These are phyloP conservation scores for Phrynosoma blainvillii DNA, from an alignment of 2,113 vertebrate species.

Conservation along the genomic window DNA sequence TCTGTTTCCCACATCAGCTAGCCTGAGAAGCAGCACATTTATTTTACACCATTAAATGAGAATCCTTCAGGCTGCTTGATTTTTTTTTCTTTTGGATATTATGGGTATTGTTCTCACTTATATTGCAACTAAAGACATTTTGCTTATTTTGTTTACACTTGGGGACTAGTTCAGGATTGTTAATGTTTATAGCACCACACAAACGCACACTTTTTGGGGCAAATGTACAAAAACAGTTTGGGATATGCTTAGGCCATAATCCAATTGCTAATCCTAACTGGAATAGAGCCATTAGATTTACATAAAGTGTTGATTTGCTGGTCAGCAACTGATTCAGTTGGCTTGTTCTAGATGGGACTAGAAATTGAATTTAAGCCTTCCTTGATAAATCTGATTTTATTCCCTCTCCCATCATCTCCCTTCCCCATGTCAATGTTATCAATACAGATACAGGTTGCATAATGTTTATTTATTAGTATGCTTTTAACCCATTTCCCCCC, in stretches of 20 bases:
- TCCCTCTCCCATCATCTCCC: too few relatives aligned
- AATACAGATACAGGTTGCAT: background rate
- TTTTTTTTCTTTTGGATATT: background rate
- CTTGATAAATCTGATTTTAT: background rate
- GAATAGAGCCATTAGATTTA: too few relatives aligned
- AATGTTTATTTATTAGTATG: background rate
- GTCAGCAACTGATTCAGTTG: too few relatives aligned
- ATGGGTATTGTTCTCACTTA: background rate
- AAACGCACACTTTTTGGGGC: background rate
- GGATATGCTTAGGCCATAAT: background rate
- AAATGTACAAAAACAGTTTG: background rate
- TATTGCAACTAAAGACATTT: background rate
- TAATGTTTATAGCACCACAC: background rate
- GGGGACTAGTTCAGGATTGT: background rate
- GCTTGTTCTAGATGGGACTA: too few relatives aligned
- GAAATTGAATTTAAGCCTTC: too few relatives aligned
- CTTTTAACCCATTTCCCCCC: background rate
- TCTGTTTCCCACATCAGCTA: too few relatives aligned
- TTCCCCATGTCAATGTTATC: background rate
- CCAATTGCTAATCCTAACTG: too few relatives aligned
- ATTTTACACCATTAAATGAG: background rate
- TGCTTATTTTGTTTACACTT: background rate
- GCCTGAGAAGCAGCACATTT: background rate
- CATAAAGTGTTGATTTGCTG: too few relatives aligned
- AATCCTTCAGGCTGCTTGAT: background rate